Evolutionary conservation across 2,113 vertebrate species (phyloP).

Genomic region (Malaclemys terrapin): DNA sequence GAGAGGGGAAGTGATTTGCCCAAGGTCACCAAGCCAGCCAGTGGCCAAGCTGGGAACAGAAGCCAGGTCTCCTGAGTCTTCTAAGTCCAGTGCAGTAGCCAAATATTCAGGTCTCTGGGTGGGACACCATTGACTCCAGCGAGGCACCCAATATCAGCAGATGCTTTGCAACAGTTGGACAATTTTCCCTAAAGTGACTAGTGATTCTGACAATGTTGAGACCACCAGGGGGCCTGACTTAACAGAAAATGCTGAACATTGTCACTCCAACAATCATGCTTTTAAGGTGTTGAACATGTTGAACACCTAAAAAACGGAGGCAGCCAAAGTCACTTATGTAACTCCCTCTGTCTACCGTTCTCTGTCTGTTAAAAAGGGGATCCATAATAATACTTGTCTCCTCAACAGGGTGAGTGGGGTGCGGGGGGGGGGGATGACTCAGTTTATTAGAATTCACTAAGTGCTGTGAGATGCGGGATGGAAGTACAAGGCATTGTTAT

Average conservation of each 20-base stretch:
- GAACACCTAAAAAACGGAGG: not conserved
- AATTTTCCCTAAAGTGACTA: not conserved
- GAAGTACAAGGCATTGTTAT: not conserved
- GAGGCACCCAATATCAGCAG: not conserved
- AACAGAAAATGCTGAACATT: not conserved
- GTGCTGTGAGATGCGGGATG: not conserved
- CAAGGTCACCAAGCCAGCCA: too few relatives aligned
- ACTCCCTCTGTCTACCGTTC: not conserved
- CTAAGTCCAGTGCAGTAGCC: conserved; percentile 4
- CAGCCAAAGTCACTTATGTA: not conserved
- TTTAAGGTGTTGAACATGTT: not conserved
- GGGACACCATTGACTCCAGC: not conserved
- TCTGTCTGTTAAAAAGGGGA: not conserved
- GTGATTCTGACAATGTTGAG: not conserved
- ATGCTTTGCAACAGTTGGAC: not conserved
- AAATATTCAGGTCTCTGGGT: not conserved
- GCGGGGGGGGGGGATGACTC: too few relatives aligned
- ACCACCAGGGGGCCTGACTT: not conserved
- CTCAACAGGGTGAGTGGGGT: not conserved
- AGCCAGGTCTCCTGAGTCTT: too few relatives aligned
- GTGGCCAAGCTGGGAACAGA: too few relatives aligned
- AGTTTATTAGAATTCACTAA: not conserved
- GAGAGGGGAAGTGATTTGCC: too few relatives aligned
- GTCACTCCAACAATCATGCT: not conserved
- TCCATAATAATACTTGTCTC: not conserved